Evolutionary conservation across 2,797 vertebrate genomes (phyloP), one percentile per base, ranked within the genome.

Genomic region (Sebastolobus alascanus): DNA sequence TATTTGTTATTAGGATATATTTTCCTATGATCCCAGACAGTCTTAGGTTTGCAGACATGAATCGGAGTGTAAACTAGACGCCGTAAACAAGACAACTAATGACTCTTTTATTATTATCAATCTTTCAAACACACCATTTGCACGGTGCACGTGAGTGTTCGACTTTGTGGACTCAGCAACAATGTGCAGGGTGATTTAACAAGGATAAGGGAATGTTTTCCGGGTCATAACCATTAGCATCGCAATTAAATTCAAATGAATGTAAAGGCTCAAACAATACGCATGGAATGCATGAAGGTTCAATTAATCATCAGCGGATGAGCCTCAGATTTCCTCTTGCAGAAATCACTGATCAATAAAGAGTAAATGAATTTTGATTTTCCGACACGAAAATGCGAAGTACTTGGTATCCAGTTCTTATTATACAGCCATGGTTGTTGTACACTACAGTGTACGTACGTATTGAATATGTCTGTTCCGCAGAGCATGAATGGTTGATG

Each of bases 161-260:
- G 65, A 82, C 79, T 92, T 87, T 89, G 84, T 87, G 78, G 82
- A 90, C 87, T 90, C 84, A 77, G 91, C 85, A 87, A 78, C 90
- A 89, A 84, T 77, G 74, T 18, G n/a, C 50, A 56, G 81, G 85
- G 78, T 75, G 78, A 91, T 92, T 90, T 77, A 85, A 68, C 59
- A 52, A 73, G 73, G 60, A 88, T 82, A 75, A 80, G 64, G 63
- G 72, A 71, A 78, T 77, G 82, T 86, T 87, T 87, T 90, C 58
- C 14, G 65, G 68, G 69, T 91, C 79, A 88, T 87, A 83, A 87
- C 77, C 85, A 87, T 93, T 91, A 89, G 84, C 55, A 11, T 54
- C 22, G 54, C 89, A 88, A 87, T 92, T 89, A 90, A 76, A 88
- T 79, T 83, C 33, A 82, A 89, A 91, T 54, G 43, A 85, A 85